A percentile compares a stretch with the other conserved stretches of the same genome.
These are phyloP conservation scores for Neoaliturus tenellus DNA, from an alignment of 2,888 invertebrate species.

Conservation along the genomic window DNA sequence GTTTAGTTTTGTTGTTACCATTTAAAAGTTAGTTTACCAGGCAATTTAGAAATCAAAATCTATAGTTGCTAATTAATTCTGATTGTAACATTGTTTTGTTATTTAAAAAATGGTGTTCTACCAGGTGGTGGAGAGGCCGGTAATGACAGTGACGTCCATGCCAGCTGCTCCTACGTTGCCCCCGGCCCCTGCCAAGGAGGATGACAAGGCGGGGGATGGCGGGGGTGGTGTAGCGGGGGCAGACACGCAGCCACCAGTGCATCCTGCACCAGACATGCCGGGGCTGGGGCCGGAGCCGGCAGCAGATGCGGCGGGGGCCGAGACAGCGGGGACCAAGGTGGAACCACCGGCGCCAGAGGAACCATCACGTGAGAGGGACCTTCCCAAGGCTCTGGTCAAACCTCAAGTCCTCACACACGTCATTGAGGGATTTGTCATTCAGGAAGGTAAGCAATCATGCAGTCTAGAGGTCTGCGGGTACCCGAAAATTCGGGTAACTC, in stretches of 20 bases:
- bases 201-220: slow-evolving; percentile 1
- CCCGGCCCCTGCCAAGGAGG: slow-evolving; percentile 66
- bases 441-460: slow-evolving; percentile 88
- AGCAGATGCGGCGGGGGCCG: neutral
- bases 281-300: neutral
- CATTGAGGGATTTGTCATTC: slow-evolving; percentile 97
- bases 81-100: neutral
- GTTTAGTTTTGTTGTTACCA: no score
- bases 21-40: no score
- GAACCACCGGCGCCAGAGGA: slow-evolving; percentile 67
- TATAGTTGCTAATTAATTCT: no score
- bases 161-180: slow-evolving; percentile 69
- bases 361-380: slow-evolving; percentile 72
- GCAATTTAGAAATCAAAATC: no score
- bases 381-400: slow-evolving; percentile 83
- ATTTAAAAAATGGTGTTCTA: neutral
- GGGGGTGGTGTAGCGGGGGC: neutral
- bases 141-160: slow-evolving; percentile 82
- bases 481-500: no score
- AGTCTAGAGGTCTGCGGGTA: no score
- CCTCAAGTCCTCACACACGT: slow-evolving; percentile 97
- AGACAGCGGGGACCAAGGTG: neutral
- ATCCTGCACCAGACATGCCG: neutral
- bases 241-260: neutral
- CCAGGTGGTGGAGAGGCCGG: slow-evolving; percentile 64